Conservation (phyloP, 1,140 invertebrate species). For the Trichonephila clavipes region DNA sequence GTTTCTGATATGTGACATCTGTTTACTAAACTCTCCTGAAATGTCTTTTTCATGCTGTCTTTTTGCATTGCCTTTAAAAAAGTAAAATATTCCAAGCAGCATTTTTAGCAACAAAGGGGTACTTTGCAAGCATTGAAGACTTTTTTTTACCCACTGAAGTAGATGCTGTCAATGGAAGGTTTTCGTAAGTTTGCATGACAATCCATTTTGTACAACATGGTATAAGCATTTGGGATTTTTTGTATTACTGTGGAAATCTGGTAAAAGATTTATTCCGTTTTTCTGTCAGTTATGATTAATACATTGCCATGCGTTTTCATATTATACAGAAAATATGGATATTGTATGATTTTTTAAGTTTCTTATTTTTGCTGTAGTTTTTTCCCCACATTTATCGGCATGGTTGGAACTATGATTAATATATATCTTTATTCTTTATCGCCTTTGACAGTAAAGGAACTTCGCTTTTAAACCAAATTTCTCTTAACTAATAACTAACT, state of each 20-base stretch:
- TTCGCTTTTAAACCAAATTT: too few relatives aligned
- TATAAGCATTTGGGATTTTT: background rate
- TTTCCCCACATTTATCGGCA: too few relatives aligned
- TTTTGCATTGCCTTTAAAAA: background rate
- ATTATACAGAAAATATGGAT: background rate
- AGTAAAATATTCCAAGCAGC: background rate
- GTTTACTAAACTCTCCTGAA: slow-evolving; percentile 46
- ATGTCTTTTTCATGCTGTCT: slow-evolving; percentile 23
- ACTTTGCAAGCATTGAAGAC: slow-evolving; percentile 42
- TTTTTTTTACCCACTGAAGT: slow-evolving; percentile 26
- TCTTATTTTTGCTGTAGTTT: too few relatives aligned
- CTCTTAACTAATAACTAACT: too few relatives aligned
- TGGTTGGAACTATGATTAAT: too few relatives aligned
- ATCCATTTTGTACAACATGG: background rate
- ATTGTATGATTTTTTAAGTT: too few relatives aligned
- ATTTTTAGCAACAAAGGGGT: slow-evolving; percentile 35
- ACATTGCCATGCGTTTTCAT: background rate
- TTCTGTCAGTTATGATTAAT: slow-evolving; percentile 3
- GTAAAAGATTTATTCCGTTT: background rate
- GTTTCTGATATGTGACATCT: slow-evolving; percentile 60
- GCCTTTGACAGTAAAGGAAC: too few relatives aligned
- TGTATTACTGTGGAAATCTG: background rate
- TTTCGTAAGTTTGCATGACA: background rate
- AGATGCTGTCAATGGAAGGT: slow-evolving; percentile 28
- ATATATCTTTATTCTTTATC: too few relatives aligned